A percentile compares a stretch with the other conserved stretches of the same genome.
These are phyloP conservation scores for Mobula birostris DNA, from an alignment of 2,113 vertebrate species.

Conservation along the genomic window DNA sequence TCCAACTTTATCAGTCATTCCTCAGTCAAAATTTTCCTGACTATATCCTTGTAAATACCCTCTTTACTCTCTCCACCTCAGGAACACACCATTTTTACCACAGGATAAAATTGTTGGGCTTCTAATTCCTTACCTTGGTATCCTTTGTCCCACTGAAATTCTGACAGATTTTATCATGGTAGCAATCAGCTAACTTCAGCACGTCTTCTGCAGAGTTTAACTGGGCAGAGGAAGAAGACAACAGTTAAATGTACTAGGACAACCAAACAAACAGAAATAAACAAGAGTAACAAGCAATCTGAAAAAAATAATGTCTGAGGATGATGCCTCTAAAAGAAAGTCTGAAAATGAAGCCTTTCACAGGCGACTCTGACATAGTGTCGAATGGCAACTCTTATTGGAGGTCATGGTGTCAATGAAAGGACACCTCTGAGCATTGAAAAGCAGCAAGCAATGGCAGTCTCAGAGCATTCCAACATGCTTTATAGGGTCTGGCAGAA, in stretches of 20 bases:
- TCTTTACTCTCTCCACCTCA: no score
- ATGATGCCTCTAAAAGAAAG: not conserved
- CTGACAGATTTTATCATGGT: not conserved
- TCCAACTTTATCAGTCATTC: no score
- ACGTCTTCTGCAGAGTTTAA: not conserved
- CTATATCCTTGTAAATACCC: no score
- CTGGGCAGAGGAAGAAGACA: not conserved
- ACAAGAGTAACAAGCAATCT: not conserved
- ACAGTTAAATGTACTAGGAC: not conserved
- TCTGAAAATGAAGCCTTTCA: no score
- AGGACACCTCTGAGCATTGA: not conserved
- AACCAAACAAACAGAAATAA: not conserved
- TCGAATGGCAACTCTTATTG: not conserved
- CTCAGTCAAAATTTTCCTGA: no score
- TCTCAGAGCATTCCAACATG: no score
- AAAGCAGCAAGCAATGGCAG: no score
- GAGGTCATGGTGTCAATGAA: not conserved
- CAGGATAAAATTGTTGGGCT: not conserved
- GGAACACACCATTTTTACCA: not conserved
- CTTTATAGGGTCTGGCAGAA: no score
- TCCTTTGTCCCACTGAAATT: not conserved
- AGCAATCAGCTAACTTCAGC: not conserved
- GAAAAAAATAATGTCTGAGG: not conserved
- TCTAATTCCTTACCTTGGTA: not conserved
- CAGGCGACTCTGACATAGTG: not conserved